phyloP scores from a whole-genome alignment of 1,140 invertebrate species.

The Trissolcus basalis region DNA sequence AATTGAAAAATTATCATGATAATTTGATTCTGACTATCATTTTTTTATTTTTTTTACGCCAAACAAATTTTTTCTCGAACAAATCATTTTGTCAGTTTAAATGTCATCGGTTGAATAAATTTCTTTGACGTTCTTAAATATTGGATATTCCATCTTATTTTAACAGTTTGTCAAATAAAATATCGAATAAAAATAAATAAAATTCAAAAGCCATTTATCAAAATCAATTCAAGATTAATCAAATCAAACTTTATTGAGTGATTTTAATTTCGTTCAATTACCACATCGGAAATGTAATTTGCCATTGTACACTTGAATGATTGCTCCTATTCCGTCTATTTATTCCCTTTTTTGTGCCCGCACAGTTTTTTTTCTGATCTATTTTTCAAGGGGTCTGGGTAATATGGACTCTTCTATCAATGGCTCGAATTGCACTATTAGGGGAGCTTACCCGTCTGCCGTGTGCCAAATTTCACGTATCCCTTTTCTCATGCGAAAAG shows the following conservation, averaged over 20 bases:
- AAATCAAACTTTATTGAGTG: slow-evolving; percentile 41
- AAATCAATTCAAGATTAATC: slow-evolving; percentile 37
- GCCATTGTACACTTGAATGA: slow-evolving; percentile 57
- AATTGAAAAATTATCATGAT: neutral
- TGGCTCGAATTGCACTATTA: slow-evolving; percentile 36
- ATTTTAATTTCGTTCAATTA: slow-evolving; percentile 56
- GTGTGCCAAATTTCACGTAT: slow-evolving; percentile 47
- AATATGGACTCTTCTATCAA: slow-evolving; percentile 49
- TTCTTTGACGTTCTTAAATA: too few species aligned
- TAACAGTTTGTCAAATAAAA: neutral
- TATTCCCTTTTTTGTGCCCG: slow-evolving; percentile 40
- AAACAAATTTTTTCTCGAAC: too few species aligned
- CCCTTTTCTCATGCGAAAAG: slow-evolving; percentile 42
- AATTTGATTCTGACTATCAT: neutral
- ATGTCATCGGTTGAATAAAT: too few species aligned
- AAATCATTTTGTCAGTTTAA: too few species aligned
- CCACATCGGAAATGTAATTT: slow-evolving; percentile 49
- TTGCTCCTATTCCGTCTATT: slow-evolving; percentile 53
- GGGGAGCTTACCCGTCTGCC: slow-evolving; percentile 29
- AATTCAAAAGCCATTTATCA: slow-evolving; percentile 25
- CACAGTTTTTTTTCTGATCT: slow-evolving; percentile 32
- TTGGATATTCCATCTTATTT: too few species aligned
- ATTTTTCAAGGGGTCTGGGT: slow-evolving; percentile 46
- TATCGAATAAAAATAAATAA: neutral
- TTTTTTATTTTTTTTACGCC: too few species aligned